A percentile compares a stretch with the other conserved stretches of the same genome.
phyloP scores from a whole-genome alignment of 1,140 invertebrate species.

The Neotoxoptera formosana region DNA sequence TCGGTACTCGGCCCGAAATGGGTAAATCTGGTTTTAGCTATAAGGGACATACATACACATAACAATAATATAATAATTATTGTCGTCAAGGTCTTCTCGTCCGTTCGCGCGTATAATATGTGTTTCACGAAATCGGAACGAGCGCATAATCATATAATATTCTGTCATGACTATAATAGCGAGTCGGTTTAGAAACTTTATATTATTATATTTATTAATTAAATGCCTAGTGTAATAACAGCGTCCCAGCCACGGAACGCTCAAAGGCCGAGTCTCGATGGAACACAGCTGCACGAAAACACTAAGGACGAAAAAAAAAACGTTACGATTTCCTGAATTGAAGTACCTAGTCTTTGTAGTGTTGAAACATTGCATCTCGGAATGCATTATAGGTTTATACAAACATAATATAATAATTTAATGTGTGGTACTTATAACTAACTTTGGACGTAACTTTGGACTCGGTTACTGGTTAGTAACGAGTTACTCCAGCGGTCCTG shows the following conservation, averaged over 20 bases:
- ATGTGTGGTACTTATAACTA: background rate
- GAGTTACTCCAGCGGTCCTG: too few relatives aligned
- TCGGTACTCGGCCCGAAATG: conserved; percentile 4
- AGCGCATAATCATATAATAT: background rate
- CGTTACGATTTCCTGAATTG: background rate
- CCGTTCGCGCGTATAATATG: background rate
- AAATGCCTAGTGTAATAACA: background rate
- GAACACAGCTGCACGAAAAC: background rate
- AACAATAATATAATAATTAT: conserved; percentile 14
- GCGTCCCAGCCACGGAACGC: background rate
- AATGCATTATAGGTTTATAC: background rate
- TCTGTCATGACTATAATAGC: conserved; percentile 30
- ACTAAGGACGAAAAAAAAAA: background rate
- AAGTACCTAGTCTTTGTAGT: background rate
- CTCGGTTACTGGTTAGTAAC: too few relatives aligned
- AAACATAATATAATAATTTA: background rate
- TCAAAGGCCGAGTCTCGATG: background rate
- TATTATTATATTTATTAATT: background rate
- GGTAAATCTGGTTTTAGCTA: conserved; percentile 23
- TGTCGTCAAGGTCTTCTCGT: conserved; percentile 32
- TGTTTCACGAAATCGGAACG: background rate
- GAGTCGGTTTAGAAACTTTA: background rate
- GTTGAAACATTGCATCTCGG: background rate
- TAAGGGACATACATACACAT: conserved; percentile 10
- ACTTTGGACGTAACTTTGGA: too few relatives aligned